These are phyloP conservation scores for Drosophila eugracilis DNA, from an alignment of 1,140 invertebrate genomes.

Conservation along the genomic window DNA sequence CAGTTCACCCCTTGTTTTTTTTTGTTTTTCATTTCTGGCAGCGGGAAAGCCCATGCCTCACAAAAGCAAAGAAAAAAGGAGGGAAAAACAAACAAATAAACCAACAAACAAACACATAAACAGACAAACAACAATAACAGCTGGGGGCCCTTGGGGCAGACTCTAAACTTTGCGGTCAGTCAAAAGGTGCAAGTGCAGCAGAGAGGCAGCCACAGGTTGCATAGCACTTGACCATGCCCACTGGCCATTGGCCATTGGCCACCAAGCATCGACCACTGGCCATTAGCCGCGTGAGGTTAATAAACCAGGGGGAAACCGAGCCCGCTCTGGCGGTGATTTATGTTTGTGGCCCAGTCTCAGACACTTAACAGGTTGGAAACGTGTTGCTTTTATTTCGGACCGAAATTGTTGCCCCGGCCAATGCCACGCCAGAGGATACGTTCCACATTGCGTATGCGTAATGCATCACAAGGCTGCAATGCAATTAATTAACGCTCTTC, in stretches of 20 bases:
- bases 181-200: conserved; percentile 70
- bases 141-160: conserved; percentile 30
- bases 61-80: conserved; percentile 31
- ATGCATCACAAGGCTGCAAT: conserved; percentile 31
- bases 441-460: conserved; percentile 65
- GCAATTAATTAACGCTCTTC: conserved; percentile 54
- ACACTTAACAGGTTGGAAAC: conserved; percentile 73
- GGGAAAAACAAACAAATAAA: conserved; percentile 55
- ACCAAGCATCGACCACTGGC: conserved; percentile 21
- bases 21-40: background rate
- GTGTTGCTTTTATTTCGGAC: conserved; percentile 55
- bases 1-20: conserved; percentile 23
- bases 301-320: conserved; percentile 59
- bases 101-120: conserved; percentile 27
- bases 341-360: conserved; percentile 68
- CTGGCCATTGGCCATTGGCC: conserved; percentile 38
- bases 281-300: conserved; percentile 62
- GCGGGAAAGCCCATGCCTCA: conserved; percentile 54
- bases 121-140: conserved; percentile 46
- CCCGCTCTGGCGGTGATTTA: conserved; percentile 62
- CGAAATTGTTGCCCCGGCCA: conserved; percentile 30
- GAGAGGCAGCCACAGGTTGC: conserved; percentile 49
- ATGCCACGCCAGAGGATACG: conserved; percentile 19
- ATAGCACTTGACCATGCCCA: conserved; percentile 62
- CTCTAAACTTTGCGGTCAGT: conserved; percentile 32